A percentile compares a stretch with the other conserved stretches of the same genome.
phyloP scores from a whole-genome alignment of 1,140 invertebrate genomes.

The Chymomyza costata region DNA sequence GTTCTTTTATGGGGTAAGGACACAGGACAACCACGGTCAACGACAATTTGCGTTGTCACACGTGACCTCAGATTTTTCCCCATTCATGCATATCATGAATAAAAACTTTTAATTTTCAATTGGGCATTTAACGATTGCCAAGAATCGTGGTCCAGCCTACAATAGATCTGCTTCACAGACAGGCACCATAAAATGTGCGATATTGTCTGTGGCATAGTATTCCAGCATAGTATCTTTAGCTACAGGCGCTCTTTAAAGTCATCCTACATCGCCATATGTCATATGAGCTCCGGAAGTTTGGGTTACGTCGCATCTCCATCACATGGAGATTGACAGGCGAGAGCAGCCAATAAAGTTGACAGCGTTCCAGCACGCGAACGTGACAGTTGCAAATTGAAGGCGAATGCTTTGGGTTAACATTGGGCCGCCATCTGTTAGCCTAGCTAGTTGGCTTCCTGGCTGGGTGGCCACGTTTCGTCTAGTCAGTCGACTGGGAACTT shows the following conservation, averaged over 20 bases:
- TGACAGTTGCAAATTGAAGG: constrained; percentile 39
- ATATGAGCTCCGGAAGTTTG: constrained; percentile 47
- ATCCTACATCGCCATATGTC: constrained; percentile 32
- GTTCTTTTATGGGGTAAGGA: too few species aligned
- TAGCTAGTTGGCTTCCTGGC: constrained; percentile 19
- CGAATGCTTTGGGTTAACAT: too few species aligned
- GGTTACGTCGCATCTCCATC: constrained; percentile 10
- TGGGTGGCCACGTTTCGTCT: constrained; percentile 30
- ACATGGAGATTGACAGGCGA: constrained; percentile 57
- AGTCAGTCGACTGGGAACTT: constrained; percentile 49
- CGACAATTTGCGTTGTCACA: too few species aligned
- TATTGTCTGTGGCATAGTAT: too few species aligned
- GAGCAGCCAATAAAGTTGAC: constrained; percentile 60
- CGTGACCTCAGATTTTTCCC: too few species aligned
- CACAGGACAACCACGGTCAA: too few species aligned
- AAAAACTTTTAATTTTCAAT: constrained; percentile 73
- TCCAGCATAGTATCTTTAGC: background rate
- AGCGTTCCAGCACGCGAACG: constrained; percentile 48
- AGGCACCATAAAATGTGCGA: too few species aligned
- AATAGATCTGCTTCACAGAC: too few species aligned
- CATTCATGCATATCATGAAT: constrained; percentile 58
- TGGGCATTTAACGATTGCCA: constrained; percentile 34
- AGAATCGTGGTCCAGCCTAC: too few species aligned
- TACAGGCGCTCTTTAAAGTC: constrained; percentile 1
- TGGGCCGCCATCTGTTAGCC: too few species aligned